Base-by-base conservation (phyloP, 2,888 invertebrate genomes). In the Theretra japonica region DNA sequence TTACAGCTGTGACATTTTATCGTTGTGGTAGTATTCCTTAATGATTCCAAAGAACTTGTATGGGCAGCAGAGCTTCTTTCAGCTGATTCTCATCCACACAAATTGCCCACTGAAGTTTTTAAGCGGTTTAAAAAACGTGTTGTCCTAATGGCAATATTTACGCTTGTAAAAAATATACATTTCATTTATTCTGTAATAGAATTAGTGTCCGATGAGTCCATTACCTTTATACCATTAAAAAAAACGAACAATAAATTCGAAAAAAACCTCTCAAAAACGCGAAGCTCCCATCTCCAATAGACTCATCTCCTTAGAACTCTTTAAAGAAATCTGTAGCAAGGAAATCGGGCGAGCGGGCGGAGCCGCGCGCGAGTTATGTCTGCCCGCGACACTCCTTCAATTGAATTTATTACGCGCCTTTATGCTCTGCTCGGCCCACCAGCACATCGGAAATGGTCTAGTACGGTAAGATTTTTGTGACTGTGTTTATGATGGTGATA, bases 321-420 rank as follows among this genome's bases (percentile, higher is more conserved):
- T 86, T 86, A 86, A 86, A 85, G 87, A 88, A 88, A 84, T 88
- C 85, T 86, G 88, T 88, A 82, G 82, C 82, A 81, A 81, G 80
- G 70, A 77, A 80, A 65, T 65, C 65, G 65, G 65, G 48, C 23
- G 78, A 79, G 80, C 79, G 81, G 86, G 84, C 82, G 86, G 82
- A 77, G 80, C 78, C 75, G 78, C 74, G 79, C 79, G 80, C 83
- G 82, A 86, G 85, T 82, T 85, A 86, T 87, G 83, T 86, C 87
- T 89, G 86, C 80, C 76, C 82, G 80, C 86, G 90, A 89, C 90
- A 89, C 86, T 87, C 85, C 81, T 86, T 86, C 87, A 85, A 89
- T 89, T 88, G 86, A 89, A 90, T 90, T 90, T 90, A 89, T 89
- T 90, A 87, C 84, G 84, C 81, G 83, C 86, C 84, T 87, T 86